These are phyloP conservation scores for Drosophila affinis DNA, from an alignment of 2,888 invertebrate genomes.

Conservation along the genomic window DNA sequence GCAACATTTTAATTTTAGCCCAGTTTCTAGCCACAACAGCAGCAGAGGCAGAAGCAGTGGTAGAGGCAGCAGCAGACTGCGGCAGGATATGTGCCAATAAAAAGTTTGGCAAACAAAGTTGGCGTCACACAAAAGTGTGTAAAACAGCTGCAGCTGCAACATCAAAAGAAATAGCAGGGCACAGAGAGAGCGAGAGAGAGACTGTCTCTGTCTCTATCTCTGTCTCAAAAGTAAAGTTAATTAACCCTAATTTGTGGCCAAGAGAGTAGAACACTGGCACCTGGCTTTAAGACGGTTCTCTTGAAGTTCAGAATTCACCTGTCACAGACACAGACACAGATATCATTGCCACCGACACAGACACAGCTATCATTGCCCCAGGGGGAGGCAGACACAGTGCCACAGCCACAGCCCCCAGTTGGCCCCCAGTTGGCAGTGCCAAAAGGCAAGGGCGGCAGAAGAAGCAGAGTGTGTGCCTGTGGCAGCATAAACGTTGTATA, in stretches of 20 bases:
- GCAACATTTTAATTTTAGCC: constrained; percentile 74
- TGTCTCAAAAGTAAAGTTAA: constrained; percentile 63
- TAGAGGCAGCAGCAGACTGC: constrained; percentile 13
- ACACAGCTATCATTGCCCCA: constrained; percentile 5
- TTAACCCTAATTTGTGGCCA: constrained; percentile 68
- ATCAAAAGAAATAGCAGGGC: constrained; percentile 21
- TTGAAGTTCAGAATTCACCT: constrained; percentile 58
- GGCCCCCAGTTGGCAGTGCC: background rate
- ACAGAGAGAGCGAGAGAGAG: constrained; percentile 37
- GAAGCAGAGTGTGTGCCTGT: background rate
- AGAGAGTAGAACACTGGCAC: background rate
- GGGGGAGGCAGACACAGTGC: background rate
- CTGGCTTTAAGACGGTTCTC: constrained; percentile 17
- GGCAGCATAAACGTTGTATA: constrained; percentile 68
- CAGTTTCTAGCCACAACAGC: constrained; percentile 61
- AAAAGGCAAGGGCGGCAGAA: background rate
- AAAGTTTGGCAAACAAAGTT: constrained; percentile 79
- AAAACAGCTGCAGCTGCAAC: constrained; percentile 58
- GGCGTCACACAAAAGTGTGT: constrained; percentile 77
- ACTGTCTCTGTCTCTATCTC: constrained; percentile 27
- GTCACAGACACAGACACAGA: constrained; percentile 51
- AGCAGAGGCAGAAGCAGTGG: background rate
- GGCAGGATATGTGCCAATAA: constrained; percentile 77
- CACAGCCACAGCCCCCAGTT: constrained; percentile 46
- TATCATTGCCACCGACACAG: background rate